Percentiles rank a stretch among this genome's conserved stretches.
These are phyloP conservation scores for Argopecten irradians DNA, from an alignment of 1,140 invertebrate species.

Conservation along the genomic window DNA sequence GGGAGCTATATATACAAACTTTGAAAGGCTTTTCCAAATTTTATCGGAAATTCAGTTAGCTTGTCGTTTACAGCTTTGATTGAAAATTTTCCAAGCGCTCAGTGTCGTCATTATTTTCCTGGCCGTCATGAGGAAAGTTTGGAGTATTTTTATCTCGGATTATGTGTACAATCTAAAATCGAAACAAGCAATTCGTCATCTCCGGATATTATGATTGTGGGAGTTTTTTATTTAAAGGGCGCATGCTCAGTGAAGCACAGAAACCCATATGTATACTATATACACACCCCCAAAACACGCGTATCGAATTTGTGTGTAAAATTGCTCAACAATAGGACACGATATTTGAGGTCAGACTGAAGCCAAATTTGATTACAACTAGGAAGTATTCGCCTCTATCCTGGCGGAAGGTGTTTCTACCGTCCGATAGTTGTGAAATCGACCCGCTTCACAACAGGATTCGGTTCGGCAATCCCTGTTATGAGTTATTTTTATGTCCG, in stretches of 20 bases:
- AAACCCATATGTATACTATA: background rate
- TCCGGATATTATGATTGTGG: constrained; percentile 21
- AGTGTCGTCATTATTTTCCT: constrained; percentile 12
- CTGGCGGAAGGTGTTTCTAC: background rate
- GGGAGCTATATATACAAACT: background rate
- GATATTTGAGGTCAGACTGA: background rate
- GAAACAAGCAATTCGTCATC: constrained; percentile 7
- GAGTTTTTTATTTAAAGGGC: background rate
- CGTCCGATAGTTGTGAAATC: background rate
- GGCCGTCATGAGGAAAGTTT: background rate
- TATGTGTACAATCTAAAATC: background rate
- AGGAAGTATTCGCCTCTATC: background rate
- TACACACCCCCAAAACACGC: background rate
- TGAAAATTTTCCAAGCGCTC: background rate
- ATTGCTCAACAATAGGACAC: background rate
- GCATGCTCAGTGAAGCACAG: background rate
- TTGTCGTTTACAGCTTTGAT: background rate
- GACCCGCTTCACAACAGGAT: background rate
- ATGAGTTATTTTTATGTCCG: background rate
- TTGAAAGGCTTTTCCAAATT: background rate
- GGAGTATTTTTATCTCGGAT: background rate
- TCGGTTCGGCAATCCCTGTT: background rate
- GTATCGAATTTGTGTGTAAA: background rate
- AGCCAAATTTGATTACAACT: background rate
- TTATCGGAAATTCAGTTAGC: background rate